Evolutionary conservation across 2,888 invertebrate genomes (phyloP).

Genomic region (Idaea aversata): DNA sequence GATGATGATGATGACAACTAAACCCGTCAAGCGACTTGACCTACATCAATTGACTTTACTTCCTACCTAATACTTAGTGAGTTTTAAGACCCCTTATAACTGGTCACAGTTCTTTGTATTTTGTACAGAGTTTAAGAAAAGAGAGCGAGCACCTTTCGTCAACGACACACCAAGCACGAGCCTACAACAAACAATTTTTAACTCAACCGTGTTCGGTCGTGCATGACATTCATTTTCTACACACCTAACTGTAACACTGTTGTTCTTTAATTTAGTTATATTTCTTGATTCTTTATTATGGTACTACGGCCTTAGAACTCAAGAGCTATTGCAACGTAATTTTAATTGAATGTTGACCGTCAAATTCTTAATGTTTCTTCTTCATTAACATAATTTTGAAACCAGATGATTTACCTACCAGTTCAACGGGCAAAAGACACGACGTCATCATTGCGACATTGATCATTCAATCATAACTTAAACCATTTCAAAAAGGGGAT

Average conservation of each 20-base stretch:
- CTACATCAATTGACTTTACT: too few species aligned
- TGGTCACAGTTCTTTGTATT: not conserved
- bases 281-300: constrained; percentile 1
- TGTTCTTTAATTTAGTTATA: not conserved
- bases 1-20: too few species aligned
- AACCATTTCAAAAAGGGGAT: not conserved
- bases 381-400: constrained; percentile 54
- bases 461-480: not conserved
- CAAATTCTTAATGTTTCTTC: constrained; percentile 48
- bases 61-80: too few species aligned
- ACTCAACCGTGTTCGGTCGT: not conserved
- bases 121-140: not conserved
- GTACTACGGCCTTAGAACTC: not conserved
- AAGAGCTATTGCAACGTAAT: constrained; percentile 25
- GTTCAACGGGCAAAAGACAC: not conserved
- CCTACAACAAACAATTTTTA: not conserved
- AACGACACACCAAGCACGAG: not conserved
- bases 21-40: too few species aligned
- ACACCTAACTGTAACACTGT: constrained; percentile 5
- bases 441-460: not conserved
- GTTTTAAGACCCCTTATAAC: not conserved
- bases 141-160: constrained; percentile 10
- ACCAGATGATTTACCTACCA: constrained; percentile 12
- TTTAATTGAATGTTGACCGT: constrained; percentile 41
- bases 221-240: constrained; percentile 5